Conservation (phyloP, 2,888 invertebrate species). For the Lasioglossum malachurum region DNA sequence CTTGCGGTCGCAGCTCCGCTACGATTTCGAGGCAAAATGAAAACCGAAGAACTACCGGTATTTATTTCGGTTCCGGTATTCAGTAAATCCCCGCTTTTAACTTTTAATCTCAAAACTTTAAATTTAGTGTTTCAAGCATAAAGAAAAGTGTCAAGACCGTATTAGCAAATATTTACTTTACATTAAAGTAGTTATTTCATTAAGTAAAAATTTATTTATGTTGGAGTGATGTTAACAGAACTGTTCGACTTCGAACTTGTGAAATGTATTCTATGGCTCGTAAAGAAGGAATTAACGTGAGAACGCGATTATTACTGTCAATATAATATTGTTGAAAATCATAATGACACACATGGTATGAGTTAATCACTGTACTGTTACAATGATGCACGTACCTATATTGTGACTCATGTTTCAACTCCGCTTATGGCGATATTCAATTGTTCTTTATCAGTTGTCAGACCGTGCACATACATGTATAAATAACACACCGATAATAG, state of each 20-base stretch:
- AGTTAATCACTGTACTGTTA: too few species aligned
- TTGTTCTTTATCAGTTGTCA: conserved; percentile 25
- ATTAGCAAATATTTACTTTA: too few species aligned
- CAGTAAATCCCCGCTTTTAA: too few species aligned
- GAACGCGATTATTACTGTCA: background rate
- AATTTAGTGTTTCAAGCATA: too few species aligned
- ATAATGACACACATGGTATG: background rate
- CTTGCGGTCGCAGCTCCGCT: background rate
- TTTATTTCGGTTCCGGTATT: background rate
- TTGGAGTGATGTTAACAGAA: background rate
- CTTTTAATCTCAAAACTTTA: too few species aligned
- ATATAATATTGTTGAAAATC: background rate
- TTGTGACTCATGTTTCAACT: conserved; percentile 19
- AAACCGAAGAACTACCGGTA: background rate
- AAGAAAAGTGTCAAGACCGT: too few species aligned
- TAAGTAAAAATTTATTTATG: too few species aligned
- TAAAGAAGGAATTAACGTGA: background rate
- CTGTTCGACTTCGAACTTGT: background rate
- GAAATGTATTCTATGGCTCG: background rate
- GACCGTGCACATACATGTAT: background rate
- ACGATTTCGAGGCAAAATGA: background rate
- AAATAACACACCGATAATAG: background rate
- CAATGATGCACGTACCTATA: background rate
- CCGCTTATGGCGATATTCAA: background rate
- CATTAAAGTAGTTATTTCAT: too few species aligned